Conservation (phyloP, 2,113 vertebrate species). For the Spea multiplicata region DNA sequence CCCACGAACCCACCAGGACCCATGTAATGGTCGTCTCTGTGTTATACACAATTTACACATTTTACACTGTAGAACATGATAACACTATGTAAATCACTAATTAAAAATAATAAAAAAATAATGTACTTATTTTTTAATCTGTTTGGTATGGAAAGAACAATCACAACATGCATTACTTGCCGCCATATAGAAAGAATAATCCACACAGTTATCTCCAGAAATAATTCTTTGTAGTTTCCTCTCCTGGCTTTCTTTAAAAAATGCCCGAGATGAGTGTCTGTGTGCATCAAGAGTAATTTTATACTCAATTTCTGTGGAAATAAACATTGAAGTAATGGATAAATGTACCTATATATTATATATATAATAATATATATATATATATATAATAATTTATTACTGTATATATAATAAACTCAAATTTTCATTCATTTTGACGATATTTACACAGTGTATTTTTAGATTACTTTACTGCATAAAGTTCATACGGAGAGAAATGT, state of each 20-base stretch:
- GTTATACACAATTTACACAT: no score
- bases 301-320: constrained; percentile 65
- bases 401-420: neutral
- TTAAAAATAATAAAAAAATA: no score
- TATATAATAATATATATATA: neutral
- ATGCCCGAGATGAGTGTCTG: constrained; percentile 66
- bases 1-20: no score
- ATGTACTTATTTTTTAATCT: neutral
- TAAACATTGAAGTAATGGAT: neutral
- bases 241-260: constrained; percentile 66
- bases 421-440: no score
- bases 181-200: constrained; percentile 77
- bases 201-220: constrained; percentile 58
- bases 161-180: constrained; percentile 67
- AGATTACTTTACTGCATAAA: no score
- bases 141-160: constrained; percentile 54
- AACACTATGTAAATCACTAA: no score
- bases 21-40: no score
- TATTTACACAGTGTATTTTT: no score
- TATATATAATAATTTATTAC: neutral
- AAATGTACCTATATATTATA: neutral
- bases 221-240: constrained; percentile 68
- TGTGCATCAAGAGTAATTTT: constrained; percentile 70
- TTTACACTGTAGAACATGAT: no score
- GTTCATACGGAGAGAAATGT: no score